phyloP scores from a whole-genome alignment of 2,888 invertebrate species.

The Cheilosia impressa region DNA sequence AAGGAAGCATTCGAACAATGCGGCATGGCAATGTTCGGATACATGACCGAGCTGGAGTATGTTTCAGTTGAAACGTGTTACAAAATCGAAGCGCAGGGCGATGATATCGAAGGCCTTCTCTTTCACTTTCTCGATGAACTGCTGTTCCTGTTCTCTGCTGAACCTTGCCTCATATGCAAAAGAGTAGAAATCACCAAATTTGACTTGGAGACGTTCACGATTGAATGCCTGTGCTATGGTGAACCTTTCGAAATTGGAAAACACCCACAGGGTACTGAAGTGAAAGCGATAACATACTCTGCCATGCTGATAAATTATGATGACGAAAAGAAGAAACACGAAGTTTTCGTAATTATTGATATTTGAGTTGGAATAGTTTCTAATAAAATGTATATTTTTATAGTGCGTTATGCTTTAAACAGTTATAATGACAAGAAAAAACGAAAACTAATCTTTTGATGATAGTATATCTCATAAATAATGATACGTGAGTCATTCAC shows the following conservation, averaged over 20 bases:
- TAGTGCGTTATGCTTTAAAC: neutral
- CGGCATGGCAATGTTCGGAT: conserved; percentile 98
- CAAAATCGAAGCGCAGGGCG: conserved; percentile 93
- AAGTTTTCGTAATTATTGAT: conserved; percentile 99
- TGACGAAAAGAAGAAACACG: conserved; percentile 88
- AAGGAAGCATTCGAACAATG: conserved; percentile 97
- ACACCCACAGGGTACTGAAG: conserved; percentile 98
- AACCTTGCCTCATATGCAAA: conserved; percentile 94
- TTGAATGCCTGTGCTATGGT: conserved; percentile 93
- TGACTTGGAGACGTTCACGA: conserved; percentile 91
- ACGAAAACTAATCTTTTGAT: too few relatives aligned
- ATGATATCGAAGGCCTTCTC: conserved; percentile 94
- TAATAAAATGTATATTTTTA: neutral
- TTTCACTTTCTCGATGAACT: conserved; percentile 98
- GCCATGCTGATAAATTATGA: conserved; percentile 96
- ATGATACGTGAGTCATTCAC: too few relatives aligned
- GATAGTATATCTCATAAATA: too few relatives aligned
- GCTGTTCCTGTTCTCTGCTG: conserved; percentile 95
- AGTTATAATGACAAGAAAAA: neutral
- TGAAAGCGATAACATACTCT: conserved; percentile 99
- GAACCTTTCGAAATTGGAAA: conserved; percentile 96
- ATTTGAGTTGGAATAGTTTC: conserved; percentile 85
- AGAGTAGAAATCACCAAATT: conserved; percentile 95
- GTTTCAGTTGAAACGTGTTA: conserved; percentile 92
- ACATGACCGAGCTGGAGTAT: conserved; percentile 96